Evolutionary conservation across 2,888 invertebrate species (phyloP).

Genomic region (Caenorhabditis becei): DNA sequence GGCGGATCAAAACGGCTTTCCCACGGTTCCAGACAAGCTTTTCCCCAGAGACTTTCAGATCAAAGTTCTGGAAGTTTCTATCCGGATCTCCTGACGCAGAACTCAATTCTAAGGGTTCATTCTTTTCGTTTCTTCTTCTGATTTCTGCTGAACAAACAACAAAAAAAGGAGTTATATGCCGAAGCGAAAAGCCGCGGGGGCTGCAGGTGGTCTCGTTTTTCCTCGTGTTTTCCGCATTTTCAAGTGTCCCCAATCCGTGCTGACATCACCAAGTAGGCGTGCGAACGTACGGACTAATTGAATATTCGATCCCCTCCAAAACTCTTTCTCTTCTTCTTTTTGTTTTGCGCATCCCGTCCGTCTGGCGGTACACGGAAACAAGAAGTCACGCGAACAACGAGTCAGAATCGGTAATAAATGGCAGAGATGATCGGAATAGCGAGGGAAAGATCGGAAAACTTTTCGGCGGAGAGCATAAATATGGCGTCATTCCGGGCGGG

Average conservation of each 20-base stretch:
- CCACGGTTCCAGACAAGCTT: not conserved
- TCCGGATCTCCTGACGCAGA: too few relatives aligned
- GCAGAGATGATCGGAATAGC: not conserved
- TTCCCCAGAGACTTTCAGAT: constrained; percentile 3
- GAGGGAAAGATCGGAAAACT: constrained; percentile 11
- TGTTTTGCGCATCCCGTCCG: not conserved
- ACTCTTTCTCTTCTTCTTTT: constrained; percentile 18
- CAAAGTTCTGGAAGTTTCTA: not conserved
- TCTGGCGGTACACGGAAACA: not conserved
- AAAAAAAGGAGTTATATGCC: too few relatives aligned
- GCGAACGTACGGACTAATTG: constrained; percentile 47
- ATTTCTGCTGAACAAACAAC: too few relatives aligned
- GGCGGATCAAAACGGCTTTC: not conserved
- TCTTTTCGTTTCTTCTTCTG: too few relatives aligned
- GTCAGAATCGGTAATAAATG: constrained; percentile 39
- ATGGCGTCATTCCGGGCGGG: constrained; percentile 41
- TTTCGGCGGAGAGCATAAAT: constrained; percentile 17
- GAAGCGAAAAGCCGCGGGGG: not conserved
- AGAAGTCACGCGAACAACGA: constrained; percentile 34
- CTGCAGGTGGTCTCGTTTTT: not conserved
- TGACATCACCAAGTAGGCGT: constrained; percentile 52
- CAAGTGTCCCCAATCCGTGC: not conserved
- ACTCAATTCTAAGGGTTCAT: too few relatives aligned
- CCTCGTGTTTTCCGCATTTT: not conserved
- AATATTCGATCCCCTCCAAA: constrained; percentile 45